Conservation (phyloP, 2,113 vertebrate species). For the Aspidoscelis tigris region DNA sequence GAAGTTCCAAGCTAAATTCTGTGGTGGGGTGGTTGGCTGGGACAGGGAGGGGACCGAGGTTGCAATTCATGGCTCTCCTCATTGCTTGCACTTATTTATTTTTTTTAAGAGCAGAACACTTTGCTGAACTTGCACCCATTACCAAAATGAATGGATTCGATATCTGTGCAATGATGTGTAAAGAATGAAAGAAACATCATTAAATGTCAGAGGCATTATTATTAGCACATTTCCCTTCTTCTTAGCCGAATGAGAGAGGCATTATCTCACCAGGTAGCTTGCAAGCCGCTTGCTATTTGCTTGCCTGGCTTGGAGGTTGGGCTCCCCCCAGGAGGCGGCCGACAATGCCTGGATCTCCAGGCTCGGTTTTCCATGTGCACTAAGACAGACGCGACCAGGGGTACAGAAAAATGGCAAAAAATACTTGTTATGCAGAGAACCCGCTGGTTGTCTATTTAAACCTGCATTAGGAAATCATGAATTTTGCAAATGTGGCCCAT, state of each 20-base stretch:
- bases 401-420: rapidly evolving
- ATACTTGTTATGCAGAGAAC: background rate
- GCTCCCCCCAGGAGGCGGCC: constrained; percentile 35
- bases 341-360: background rate
- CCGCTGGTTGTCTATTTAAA: constrained; percentile 9
- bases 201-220: constrained; percentile 86
- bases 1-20: constrained; percentile 43
- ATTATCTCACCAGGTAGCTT: constrained; percentile 74
- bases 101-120: constrained; percentile 75
- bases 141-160: constrained; percentile 90
- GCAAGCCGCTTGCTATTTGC: background rate
- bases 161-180: constrained; percentile 91
- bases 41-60: background rate
- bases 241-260: constrained; percentile 75
- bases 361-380: background rate
- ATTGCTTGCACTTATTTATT: constrained; percentile 50
- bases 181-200: constrained; percentile 87
- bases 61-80: background rate
- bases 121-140: constrained; percentile 79
- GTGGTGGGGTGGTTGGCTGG: background rate
- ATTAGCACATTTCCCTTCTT: constrained; percentile 85
- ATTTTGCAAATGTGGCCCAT: background rate
- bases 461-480: background rate
- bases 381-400: rapidly evolving
- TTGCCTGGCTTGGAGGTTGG: background rate